A percentile compares a stretch with the other conserved stretches of the same genome.
phyloP scores from a whole-genome alignment of 2,797 vertebrate genomes.

The Petrocephalus sullivani region DNA sequence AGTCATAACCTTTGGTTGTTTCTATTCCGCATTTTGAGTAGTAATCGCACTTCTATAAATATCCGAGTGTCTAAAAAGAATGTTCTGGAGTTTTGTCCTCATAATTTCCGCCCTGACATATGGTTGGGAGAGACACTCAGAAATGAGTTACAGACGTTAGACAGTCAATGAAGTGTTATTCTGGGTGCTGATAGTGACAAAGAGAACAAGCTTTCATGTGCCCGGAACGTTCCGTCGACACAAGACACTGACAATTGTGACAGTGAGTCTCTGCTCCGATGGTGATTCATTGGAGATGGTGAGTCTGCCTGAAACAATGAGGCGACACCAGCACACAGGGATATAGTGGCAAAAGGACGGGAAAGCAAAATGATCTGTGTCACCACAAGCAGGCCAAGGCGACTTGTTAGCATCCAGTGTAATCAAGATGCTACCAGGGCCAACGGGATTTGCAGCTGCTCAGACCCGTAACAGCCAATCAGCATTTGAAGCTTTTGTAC shows the following conservation, averaged over 20 bases:
- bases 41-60: background rate
- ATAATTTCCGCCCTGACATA: background rate
- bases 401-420: background rate
- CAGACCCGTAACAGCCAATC: background rate
- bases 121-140: background rate
- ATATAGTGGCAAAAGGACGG: background rate
- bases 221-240: background rate
- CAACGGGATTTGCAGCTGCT: background rate
- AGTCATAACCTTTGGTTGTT: background rate
- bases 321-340: background rate
- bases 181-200: background rate
- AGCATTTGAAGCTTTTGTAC: background rate
- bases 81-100: background rate
- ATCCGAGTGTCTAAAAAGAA: background rate
- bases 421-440: background rate
- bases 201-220: background rate
- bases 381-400: background rate
- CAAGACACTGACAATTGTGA: background rate
- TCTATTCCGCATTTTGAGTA: background rate
- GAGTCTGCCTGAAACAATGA: background rate
- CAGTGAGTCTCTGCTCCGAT: background rate
- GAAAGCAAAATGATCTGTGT: background rate
- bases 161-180: slow-evolving; percentile 13
- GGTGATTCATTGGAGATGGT: background rate
- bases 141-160: background rate